phyloP scores from a whole-genome alignment of 1,140 invertebrate species.

The Drosophila nigromelanica region DNA sequence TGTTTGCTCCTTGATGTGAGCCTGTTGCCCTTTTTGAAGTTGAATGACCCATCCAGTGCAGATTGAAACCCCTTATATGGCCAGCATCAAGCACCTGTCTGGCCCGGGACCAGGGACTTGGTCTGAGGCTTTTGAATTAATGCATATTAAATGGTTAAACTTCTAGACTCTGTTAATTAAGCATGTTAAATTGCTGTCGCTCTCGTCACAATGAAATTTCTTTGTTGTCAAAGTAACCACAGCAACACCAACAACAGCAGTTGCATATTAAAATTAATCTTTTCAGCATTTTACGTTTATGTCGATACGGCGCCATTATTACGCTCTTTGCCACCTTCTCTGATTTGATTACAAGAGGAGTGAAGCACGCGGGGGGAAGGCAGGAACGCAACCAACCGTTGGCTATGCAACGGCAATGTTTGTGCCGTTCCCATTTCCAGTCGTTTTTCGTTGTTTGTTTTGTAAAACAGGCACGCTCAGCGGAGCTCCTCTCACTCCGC shows the following conservation, averaged over 20 bases:
- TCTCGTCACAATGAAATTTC: slow-evolving; percentile 14
- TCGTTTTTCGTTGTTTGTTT: slow-evolving; percentile 68
- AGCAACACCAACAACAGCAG: not conserved
- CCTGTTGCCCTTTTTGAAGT: slow-evolving; percentile 40
- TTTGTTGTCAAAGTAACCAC: slow-evolving; percentile 43
- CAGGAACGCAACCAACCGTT: slow-evolving; percentile 20
- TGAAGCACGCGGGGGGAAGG: not conserved
- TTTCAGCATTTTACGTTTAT: slow-evolving; percentile 12
- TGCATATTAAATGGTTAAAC: slow-evolving; percentile 36
- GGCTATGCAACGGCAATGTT: slow-evolving; percentile 69
- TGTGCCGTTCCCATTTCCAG: slow-evolving; percentile 52
- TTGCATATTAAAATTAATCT: slow-evolving; percentile 60
- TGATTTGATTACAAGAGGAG: slow-evolving; percentile 60
- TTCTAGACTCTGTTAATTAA: slow-evolving; percentile 53
- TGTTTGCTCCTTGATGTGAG: slow-evolving; percentile 43
- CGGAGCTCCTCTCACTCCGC: not conserved
- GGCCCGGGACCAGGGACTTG: slow-evolving; percentile 17
- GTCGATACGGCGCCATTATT: slow-evolving; percentile 42
- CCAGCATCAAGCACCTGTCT: slow-evolving; percentile 54
- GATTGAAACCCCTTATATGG: slow-evolving; percentile 6
- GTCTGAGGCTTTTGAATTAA: slow-evolving; percentile 41
- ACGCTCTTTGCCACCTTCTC: slow-evolving; percentile 58
- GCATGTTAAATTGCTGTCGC: slow-evolving; percentile 23
- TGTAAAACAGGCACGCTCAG: slow-evolving; percentile 75
- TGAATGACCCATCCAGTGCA: slow-evolving; percentile 50